A percentile compares a stretch with the other conserved stretches of the same genome.
These are phyloP conservation scores for Adoxophyes honmai DNA, from an alignment of 1,140 invertebrate genomes.

Conservation along the genomic window DNA sequence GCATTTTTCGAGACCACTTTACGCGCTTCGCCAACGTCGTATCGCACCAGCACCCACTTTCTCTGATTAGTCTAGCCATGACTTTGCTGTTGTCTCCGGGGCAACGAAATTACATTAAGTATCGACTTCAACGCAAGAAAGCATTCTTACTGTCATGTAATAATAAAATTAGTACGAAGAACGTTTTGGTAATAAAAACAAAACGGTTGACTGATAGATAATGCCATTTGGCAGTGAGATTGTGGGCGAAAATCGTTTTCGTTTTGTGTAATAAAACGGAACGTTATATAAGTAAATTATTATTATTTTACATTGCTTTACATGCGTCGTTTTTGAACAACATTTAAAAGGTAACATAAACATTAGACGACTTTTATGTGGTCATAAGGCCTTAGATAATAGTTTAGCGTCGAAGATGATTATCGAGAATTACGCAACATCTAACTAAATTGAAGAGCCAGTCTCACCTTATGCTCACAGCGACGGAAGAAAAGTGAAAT, in stretches of 20 bases:
- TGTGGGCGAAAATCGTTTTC: neutral
- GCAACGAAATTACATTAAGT: neutral
- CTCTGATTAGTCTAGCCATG: constrained; percentile 31
- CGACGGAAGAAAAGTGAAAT: constrained; percentile 42
- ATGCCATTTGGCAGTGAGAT: constrained; percentile 3
- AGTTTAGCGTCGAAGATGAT: neutral
- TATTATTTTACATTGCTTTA: neutral
- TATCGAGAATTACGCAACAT: constrained; percentile 27
- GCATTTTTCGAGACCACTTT: neutral
- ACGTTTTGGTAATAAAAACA: neutral
- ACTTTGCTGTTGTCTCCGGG: constrained; percentile 24
- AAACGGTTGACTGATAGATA: neutral
- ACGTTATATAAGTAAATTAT: neutral
- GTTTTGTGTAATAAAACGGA: neutral
- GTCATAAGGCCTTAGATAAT: neutral
- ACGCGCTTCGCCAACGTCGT: neutral
- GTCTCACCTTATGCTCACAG: constrained; percentile 22
- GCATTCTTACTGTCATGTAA: neutral
- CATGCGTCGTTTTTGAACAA: no score
- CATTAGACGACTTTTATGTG: neutral
- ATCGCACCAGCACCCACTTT: constrained; percentile 18
- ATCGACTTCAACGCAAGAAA: neutral
- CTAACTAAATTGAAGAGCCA: constrained; percentile 30
- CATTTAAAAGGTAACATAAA: no score
- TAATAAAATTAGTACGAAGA: neutral